phyloP scores from a whole-genome alignment of 2,888 invertebrate genomes.

The Spilosoma lubricipeda region DNA sequence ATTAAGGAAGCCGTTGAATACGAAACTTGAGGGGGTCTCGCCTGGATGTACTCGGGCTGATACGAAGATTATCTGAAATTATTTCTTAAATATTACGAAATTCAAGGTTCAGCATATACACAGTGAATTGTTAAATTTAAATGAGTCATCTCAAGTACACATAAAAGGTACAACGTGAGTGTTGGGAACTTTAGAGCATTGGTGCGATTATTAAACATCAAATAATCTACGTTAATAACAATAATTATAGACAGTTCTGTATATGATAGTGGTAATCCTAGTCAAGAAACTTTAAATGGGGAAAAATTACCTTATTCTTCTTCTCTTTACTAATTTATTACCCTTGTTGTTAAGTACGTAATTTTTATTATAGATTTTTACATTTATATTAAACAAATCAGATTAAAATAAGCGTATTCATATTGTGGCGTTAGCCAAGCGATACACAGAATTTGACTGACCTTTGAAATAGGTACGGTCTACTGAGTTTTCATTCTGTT shows the following conservation, averaged over 20 bases:
- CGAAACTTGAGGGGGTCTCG: constrained; percentile 96
- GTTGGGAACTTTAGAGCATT: not conserved
- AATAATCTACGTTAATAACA: not conserved
- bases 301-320: not conserved
- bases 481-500: not conserved
- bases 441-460: not conserved
- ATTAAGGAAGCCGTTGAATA: constrained; percentile 95
- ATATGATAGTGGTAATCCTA: not conserved
- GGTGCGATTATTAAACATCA: not conserved
- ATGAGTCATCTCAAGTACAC: no score
- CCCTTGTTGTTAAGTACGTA: no score
- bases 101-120: not conserved
- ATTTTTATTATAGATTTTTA: no score
- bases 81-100: not conserved
- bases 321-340: not conserved
- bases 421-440: not conserved
- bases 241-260: not conserved
- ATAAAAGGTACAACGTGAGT: not conserved
- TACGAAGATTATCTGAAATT: constrained; percentile 90
- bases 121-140: no score
- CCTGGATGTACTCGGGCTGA: constrained; percentile 97
- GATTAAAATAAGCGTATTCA: not conserved
- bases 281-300: not conserved
- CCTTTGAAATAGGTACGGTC: not conserved
- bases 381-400: not conserved